Evolutionary conservation across 1,140 invertebrate species (phyloP), one percentile per base, ranked within the genome.

Genomic region (Magallana angulata): DNA sequence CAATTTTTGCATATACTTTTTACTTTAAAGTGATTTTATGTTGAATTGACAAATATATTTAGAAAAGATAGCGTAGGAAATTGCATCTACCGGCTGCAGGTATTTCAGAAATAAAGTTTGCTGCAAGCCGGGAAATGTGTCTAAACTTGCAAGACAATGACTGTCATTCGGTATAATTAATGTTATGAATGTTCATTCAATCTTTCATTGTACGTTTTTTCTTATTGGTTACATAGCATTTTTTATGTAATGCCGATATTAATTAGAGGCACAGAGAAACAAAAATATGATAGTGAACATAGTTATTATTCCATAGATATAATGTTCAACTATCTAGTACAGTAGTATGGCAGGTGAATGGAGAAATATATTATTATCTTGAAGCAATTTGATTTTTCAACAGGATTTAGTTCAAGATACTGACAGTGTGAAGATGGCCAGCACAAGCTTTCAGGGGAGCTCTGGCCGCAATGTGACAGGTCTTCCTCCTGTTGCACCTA

Each of bases 401-500:
- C 1, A 30, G 24, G 68, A 30, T 76, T 24, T 36, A 76, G 24
- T 24, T 4, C 24, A 76, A 9, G 68, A 30, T 12, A 76, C 7
- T 36, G 60, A 14, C 60, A 76, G 68, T 76, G 8, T 36, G 24
- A 82, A 82, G 16, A 87, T 87, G 86, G 86, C 86, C 18, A 87
- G 82, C 83, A 59, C 62, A 59, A 87, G 86, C 24, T 59, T 87
- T 7, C 59, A 59, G 7, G 86, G 82, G 24, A 71, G 60, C 18
- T 58, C 86, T 58, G 30, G 62, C 11, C 62, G 56, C 6, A 48
- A 16, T 16, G 84, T 57, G n/a, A 56, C 57, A 30, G 86, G 86
- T 30, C 16, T 68, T 16, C 87, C 86, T 6, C 90, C 90, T 30
- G 5, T 89, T 57, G 87, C 88, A 14, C 89, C 90, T 9, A 83